These are phyloP conservation scores for Taxidea taxus DNA, from an alignment of 2,113 vertebrate genomes.

Conservation along the genomic window DNA sequence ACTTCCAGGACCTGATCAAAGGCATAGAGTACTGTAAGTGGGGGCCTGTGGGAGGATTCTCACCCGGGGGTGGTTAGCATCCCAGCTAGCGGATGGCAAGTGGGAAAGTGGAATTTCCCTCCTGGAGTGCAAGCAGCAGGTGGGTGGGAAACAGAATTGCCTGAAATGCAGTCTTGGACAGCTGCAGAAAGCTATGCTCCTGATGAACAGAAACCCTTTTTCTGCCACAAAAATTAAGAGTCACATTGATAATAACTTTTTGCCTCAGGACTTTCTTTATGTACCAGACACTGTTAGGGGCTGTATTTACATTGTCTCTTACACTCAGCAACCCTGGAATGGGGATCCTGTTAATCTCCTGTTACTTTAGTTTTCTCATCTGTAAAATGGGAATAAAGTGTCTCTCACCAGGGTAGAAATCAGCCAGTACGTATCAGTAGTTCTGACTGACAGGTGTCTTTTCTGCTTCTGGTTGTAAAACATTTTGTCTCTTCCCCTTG, in stretches of 20 bases:
- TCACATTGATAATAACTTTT: not conserved
- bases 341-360: not conserved
- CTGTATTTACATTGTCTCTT: not conserved
- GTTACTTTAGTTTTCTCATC: not conserved
- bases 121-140: not conserved
- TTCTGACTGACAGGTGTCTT: not conserved
- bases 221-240: not conserved
- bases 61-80: not conserved
- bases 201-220: not conserved
- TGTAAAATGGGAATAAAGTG: not conserved
- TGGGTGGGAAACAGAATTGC: not conserved
- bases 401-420: not conserved
- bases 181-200: not conserved
- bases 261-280: not conserved
- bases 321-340: not conserved
- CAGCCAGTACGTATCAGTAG: not conserved
- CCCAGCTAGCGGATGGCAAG: not conserved
- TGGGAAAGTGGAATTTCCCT: not conserved
- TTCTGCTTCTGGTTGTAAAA: not conserved
- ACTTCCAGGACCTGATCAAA: conserved; percentile 97
- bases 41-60: not conserved
- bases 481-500: not conserved
- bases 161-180: not conserved
- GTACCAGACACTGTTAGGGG: not conserved
- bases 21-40: conserved; percentile 97